phyloP scores from a whole-genome alignment of 2,113 vertebrate genomes.

The Solea senegalensis region DNA sequence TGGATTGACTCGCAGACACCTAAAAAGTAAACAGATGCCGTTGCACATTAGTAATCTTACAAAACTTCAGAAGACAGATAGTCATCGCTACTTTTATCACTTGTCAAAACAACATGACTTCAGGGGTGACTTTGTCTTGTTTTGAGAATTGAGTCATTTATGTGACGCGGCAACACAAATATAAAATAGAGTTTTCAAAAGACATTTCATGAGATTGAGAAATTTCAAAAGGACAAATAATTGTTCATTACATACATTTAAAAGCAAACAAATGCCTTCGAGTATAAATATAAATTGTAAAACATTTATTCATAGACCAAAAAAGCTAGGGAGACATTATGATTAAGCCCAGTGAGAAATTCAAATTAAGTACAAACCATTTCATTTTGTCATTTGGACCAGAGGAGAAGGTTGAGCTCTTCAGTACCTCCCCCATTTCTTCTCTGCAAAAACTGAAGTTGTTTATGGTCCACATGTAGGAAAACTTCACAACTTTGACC shows the following conservation, averaged over 20 bases:
- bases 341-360: background rate
- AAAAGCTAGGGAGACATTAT: too few relatives aligned
- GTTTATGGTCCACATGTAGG: slow-evolving; percentile 99
- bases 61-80: slow-evolving; percentile 5
- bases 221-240: background rate
- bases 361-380: slow-evolving; percentile 82
- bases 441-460: slow-evolving; percentile 99
- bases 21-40: slow-evolving; percentile 67
- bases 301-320: background rate
- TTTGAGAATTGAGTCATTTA: slow-evolving; percentile 14
- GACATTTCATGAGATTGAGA: background rate
- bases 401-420: slow-evolving; percentile 98
- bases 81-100: background rate
- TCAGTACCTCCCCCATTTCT: slow-evolving; percentile 99
- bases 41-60: slow-evolving; percentile 17
- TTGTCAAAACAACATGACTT: slow-evolving; percentile 16
- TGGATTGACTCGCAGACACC: slow-evolving; percentile 98
- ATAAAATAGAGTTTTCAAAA: background rate
- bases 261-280: background rate
- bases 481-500: slow-evolving; percentile 99
- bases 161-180: background rate
- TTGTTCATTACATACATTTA: background rate
- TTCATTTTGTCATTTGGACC: slow-evolving; percentile 99
- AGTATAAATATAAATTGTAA: background rate
- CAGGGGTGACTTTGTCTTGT: background rate